phyloP scores from a whole-genome alignment of 2,797 vertebrate species.

The Lepilemur ruficaudatus region DNA sequence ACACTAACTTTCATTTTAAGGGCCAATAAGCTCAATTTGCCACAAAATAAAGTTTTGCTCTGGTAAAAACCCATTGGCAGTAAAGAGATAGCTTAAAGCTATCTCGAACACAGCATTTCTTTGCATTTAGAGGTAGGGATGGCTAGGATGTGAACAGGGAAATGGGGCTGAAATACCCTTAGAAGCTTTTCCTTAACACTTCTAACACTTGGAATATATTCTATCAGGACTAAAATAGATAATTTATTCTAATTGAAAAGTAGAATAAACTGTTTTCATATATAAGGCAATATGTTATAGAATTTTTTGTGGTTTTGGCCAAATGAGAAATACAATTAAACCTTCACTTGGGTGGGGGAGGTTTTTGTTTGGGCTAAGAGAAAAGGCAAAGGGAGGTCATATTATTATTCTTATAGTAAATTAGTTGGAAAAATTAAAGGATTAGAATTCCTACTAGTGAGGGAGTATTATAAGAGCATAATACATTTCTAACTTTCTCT shows the following conservation, averaged over 20 bases:
- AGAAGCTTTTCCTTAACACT: neutral
- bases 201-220: neutral
- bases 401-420: slow-evolving; percentile 1
- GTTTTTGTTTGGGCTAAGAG: slow-evolving; percentile 17
- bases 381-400: neutral
- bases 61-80: neutral
- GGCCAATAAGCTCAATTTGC: neutral
- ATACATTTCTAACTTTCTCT: neutral
- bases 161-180: neutral
- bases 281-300: neutral
- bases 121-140: neutral
- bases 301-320: neutral
- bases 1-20: slow-evolving; percentile 33
- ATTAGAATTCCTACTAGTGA: neutral
- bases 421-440: slow-evolving; percentile 34
- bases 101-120: neutral
- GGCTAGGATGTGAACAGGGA: neutral
- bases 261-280: neutral
- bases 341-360: neutral
- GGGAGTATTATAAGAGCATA: neutral
- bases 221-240: neutral
- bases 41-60: slow-evolving; percentile 24
- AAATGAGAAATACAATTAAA: slow-evolving; percentile 36
- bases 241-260: neutral
- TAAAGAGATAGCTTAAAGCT: neutral